Base-by-base conservation (phyloP, 2,888 invertebrate genomes). In the Chouioia cunea region DNA sequence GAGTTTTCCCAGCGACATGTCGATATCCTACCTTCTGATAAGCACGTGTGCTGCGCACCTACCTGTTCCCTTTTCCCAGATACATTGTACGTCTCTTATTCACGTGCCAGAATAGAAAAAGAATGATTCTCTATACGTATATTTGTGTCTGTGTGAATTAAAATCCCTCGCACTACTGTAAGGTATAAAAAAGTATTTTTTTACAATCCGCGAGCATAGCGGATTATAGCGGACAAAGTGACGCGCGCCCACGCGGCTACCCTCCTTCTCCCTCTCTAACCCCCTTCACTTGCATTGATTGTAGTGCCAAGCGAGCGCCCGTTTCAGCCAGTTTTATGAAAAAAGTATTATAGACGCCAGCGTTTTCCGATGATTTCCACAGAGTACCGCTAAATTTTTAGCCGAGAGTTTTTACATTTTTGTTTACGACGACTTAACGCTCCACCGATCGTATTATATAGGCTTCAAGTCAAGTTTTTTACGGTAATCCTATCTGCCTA, bases 91-190 rank as follows among this genome's bases (percentile, higher is more conserved):
- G 36, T 12, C 43, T 52, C 63, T 70, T 50, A 65, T 23, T 44
- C 50, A 54, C 53, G 43, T 57, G 47, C 23, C 59, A 23, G 47
- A n/a, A n/a, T n/a, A n/a, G 22, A 22, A 46, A 53, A 46, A 44
- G 44, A 63, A 27, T 8, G 36, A 48, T n/a, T 36, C 18, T 23
- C 57, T 64, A 44, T 54, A n/a, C 22, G 12, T 22, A n/a, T 12
- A 15, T 53, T 52, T 64, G 54, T 46, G 46, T 63, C 22, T 20
- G n/a, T 22, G 16, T 18, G 18, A 20, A 75, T 75, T 71, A 75
- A 76, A 74, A 76, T 76, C 36, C 36, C 36, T 10, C 6, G 36
- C 36, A 36, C 36, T 36, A 14, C 23, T 44, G 27, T 52, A 36
- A 65, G 50, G 56, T 22, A 43, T 23, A 48, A 46, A 58, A 65